Evolutionary conservation across 1,140 invertebrate species (phyloP).

Genomic region (Procambarus virginalis): DNA sequence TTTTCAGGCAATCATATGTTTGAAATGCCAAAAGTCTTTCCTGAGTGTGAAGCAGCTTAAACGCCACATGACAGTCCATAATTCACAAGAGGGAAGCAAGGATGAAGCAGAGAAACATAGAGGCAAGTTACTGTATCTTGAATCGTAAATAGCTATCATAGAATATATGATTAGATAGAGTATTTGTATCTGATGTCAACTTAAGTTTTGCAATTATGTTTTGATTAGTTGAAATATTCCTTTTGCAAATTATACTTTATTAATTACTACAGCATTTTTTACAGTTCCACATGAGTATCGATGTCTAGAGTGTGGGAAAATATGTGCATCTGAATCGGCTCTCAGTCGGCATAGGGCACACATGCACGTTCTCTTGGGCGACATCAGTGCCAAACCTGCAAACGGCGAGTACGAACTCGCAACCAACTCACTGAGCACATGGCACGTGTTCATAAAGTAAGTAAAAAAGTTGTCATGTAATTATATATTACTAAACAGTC

Average conservation of each 20-base stretch:
- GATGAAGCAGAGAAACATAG: not conserved
- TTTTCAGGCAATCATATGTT: conserved; percentile 32
- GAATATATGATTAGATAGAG: too few species aligned
- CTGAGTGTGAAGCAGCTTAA: conserved; percentile 57
- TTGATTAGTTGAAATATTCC: too few species aligned
- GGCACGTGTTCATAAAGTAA: conserved; percentile 57
- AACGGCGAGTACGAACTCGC: conserved; percentile 18
- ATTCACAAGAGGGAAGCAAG: not conserved
- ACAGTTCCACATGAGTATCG: not conserved
- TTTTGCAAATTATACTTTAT: not conserved
- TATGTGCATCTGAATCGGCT: conserved; percentile 48
- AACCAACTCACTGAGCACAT: conserved; percentile 45
- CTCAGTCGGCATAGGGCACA: conserved; percentile 49
- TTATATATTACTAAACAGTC: not conserved
- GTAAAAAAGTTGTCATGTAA: not conserved
- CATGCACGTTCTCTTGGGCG: conserved; percentile 34
- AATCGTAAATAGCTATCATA: too few species aligned
- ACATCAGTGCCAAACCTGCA: conserved; percentile 40
- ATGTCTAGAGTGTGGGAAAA: conserved; percentile 45
- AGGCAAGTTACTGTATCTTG: not conserved
- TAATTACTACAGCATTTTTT: not conserved
- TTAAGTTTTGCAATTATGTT: too few species aligned
- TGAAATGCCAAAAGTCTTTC: conserved; percentile 48
- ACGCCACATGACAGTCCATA: conserved; percentile 48
- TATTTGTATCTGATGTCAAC: too few species aligned